Percentiles rank a stretch among this genome's conserved stretches.
These are phyloP conservation scores for Euzophera pinguis DNA, from an alignment of 2,888 invertebrate genomes.

Conservation along the genomic window DNA sequence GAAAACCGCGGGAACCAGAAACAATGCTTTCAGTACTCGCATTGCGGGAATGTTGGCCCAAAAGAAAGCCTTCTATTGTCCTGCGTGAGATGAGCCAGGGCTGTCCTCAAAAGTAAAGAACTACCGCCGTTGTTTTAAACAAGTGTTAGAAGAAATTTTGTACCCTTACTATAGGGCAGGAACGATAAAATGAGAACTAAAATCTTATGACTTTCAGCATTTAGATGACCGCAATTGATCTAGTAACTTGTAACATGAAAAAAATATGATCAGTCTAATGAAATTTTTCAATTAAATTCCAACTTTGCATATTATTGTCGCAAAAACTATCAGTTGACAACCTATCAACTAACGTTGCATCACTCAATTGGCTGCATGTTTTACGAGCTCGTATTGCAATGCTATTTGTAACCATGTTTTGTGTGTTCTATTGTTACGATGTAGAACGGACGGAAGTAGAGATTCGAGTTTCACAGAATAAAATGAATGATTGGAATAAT, in stretches of 20 bases:
- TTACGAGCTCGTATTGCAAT: slow-evolving; percentile 13
- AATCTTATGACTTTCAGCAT: no score
- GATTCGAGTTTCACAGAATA: slow-evolving; percentile 15
- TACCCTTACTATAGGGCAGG: background rate
- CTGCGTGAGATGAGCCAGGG: slow-evolving; percentile 44
- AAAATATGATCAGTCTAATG: no score
- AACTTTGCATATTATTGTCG: no score
- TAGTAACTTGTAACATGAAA: no score
- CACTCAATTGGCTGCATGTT: slow-evolving; percentile 12
- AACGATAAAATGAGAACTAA: background rate
- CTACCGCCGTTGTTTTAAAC: slow-evolving; percentile 10
- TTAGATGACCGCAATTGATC: no score
- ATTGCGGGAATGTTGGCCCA: slow-evolving; percentile 44
- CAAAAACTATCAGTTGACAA: background rate
- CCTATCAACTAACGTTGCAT: slow-evolving; percentile 4
- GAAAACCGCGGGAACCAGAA: slow-evolving; percentile 43
- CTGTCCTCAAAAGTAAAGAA: slow-evolving; percentile 37
- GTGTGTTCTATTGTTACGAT: slow-evolving; percentile 15
- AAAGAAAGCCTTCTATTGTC: slow-evolving; percentile 59
- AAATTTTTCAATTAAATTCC: no score
- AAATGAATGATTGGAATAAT: background rate
- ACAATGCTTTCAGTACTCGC: slow-evolving; percentile 57
- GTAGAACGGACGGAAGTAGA: slow-evolving; percentile 17
- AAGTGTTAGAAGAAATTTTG: background rate
- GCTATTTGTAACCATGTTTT: slow-evolving; percentile 16